Evolutionary conservation across 1,140 invertebrate species (phyloP).

Genomic region (Drosophila hydei): DNA sequence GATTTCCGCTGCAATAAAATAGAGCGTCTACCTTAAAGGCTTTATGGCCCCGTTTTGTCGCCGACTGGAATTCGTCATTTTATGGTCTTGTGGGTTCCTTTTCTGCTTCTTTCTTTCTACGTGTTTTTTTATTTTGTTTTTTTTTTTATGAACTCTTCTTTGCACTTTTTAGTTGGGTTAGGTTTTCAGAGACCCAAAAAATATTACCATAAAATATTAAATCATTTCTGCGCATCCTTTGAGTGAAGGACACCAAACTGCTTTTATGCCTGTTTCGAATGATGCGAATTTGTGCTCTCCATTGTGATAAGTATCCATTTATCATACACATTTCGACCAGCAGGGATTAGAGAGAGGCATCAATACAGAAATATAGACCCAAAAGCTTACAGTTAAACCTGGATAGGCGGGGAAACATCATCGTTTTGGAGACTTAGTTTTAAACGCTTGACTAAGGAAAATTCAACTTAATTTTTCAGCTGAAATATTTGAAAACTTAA

Average conservation of each 20-base stretch:
- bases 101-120: conserved; percentile 16
- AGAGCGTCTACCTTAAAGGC: conserved; percentile 77
- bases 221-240: conserved; percentile 70
- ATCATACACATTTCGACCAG: conserved; percentile 42
- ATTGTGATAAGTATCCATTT: conserved; percentile 31
- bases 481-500: too few relatives aligned
- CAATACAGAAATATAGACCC: not conserved
- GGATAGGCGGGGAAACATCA: not conserved
- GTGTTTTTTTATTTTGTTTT: not conserved
- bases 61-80: conserved; percentile 70
- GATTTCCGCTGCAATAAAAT: conserved; percentile 77
- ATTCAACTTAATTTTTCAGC: not conserved
- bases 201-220: conserved; percentile 78
- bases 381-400: not conserved
- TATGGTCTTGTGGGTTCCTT: conserved; percentile 48
- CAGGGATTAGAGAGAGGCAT: conserved; percentile 42
- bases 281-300: conserved; percentile 20
- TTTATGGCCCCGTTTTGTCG: conserved; percentile 57
- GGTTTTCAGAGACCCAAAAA: conserved; percentile 13
- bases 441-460: not conserved
- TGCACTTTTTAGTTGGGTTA: conserved; percentile 32
- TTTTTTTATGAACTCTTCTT: conserved; percentile 65
- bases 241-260: conserved; percentile 2
- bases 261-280: conserved; percentile 33
- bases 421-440: too few relatives aligned